Base-by-base conservation (phyloP, 2,888 invertebrate species). In the Epinotia nisella region DNA sequence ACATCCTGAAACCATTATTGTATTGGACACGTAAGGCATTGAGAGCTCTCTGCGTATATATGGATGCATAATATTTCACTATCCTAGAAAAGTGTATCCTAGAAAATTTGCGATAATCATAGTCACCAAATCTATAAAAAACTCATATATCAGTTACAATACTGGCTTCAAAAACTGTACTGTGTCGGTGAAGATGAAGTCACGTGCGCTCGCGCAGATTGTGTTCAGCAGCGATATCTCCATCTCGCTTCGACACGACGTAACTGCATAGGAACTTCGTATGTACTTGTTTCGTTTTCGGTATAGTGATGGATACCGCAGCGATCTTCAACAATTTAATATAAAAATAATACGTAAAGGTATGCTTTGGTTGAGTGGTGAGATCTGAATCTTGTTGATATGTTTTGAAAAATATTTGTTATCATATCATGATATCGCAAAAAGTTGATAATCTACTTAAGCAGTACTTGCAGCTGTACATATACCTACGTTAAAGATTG, bases 191-290 rank as follows among this genome's bases (percentile, higher is more conserved):
- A 66, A 56, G 72, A 72, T 72, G 41, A 56, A 62, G 61, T 72
- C 72, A 72, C 72, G 72, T 68, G 72, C 72, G 67, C 41, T 13
- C 21, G 59, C 61, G 61, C 67, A 68, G 72, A 68, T 72, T 72
- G 72, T 71, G 45, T 62, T 72, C 66, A 45, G 72, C 61, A 67
- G 66, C 56, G n/a, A 39, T n/a, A 2, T 41, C 10, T 4, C 21
- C 55, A 7, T 4, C 13, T 9, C 39, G 39, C 24, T 53, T 19
- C 24, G 41, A 56, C 39, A 39, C 10, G 65, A 21, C 65, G 9
- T 65, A 65, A 55, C 65, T 10, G 19, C 19, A 39, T 24, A 39
- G 7, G 4, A 61, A 3, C 21, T 21, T 45, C 13, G 15, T 17
- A 35, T 17, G 24, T 29, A 19, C 11, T 53, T 53, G 17, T 5